Evolutionary conservation across 2,888 invertebrate species (phyloP), one percentile per base, ranked within the genome.

Genomic region (Sarcophaga variegata): DNA sequence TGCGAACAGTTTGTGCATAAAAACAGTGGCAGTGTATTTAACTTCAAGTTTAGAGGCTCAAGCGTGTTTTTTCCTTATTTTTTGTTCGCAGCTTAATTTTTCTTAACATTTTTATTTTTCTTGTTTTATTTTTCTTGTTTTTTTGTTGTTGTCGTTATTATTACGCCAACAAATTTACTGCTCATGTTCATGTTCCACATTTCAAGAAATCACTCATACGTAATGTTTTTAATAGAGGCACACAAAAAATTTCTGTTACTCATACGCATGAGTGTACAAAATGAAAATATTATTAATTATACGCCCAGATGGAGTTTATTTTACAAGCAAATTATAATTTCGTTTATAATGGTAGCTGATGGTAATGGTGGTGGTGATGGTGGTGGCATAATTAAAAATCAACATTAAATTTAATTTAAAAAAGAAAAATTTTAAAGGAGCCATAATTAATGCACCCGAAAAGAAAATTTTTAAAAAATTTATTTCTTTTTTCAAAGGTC

Each of bases 201-300:
- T 22, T 77, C 20, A 27, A 10, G 47, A 60, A 47, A 64, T 79
- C 62, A 72, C 77, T 83, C 72, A 77, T 64, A 72, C 82, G 71
- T 71, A 72, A 60, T 67, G 27, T 17, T 49, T 20, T 22, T 27
- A 27, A 10, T 45, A 11, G n/a, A 60, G 14, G 14, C 4, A 69
- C 67, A 59, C 14, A 69, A 79, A 20, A 75, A 69, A 63, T 75
- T 12, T 47, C 11, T 75, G 25, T 79, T 64, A 70, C 74, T 64
- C 67, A 79, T 69, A 83, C 79, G 83, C 69, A 66, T 79, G 67
- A 59, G 45, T 47, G 69, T 70, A 69, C 67, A 45, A 25, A 69
- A 37, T 47, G 74, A 77, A 83, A 79, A 69, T 74, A 69, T 77
- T 78, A 72, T 74, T 79, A 83, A 67, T 72, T 79, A 79, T 67